Base-by-base conservation (phyloP, 2,113 vertebrate genomes). In the Coptodon rendalli region DNA sequence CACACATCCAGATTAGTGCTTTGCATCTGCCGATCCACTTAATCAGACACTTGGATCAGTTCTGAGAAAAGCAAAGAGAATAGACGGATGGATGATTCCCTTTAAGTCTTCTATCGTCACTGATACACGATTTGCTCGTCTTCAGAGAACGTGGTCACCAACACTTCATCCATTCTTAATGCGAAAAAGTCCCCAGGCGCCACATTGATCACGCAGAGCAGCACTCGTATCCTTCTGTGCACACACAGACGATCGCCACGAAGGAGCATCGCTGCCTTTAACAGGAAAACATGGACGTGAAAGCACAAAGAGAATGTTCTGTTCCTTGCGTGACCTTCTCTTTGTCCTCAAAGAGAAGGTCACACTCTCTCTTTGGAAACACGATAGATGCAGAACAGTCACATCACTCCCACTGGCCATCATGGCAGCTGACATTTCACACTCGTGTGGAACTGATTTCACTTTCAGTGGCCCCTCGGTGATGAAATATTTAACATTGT, bases 331-430 rank as follows among this genome's bases (percentile, higher is more conserved):
- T 34, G 73, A 78, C 89, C 68, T 81, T 63, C 84, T 61, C 24
- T 40, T 81, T 17, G 71, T 81, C 76, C 88, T 17, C 45, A 31
- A 52, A 52, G 27, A n/a, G 86, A 94, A 95, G 95, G 91, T 95
- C 91, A 2, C 68, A 16, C 80, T 8, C 24, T 89, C 50, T 87
- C 89, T 87, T 56, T 31, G 79, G 86, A 80, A 81, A 89, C 57
- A 3, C 10, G 80, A 90, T 14, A 17, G 82, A 86, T 84, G 86
- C 73, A 87, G 88, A 93, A 87, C 59, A 57, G 52, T 82, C 85
- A 59, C 85, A 83, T 90, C 82, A 82, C 87, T 84, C 81, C 89
- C 36, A 4, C 87, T 2, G 13, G 57, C 86, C 48, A 56, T 89
- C 91, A 57, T 22, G 81, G 92, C 66, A 80, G 82, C 59, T 87